These are phyloP conservation scores for Pseudochromis fuscus DNA, from an alignment of 2,797 vertebrate genomes.

Conservation along the genomic window DNA sequence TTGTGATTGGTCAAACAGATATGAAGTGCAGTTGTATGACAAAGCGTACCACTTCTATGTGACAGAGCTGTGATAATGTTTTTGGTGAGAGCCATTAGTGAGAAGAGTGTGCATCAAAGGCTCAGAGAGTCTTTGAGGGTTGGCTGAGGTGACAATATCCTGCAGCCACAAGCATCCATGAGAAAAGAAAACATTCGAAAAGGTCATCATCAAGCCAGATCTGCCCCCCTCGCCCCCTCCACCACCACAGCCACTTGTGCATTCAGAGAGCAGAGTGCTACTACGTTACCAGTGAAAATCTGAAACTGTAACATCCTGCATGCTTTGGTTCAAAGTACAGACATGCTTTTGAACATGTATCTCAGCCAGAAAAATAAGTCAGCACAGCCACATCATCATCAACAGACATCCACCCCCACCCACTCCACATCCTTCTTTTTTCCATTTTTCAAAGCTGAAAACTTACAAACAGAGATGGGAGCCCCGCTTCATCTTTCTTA, in stretches of 20 bases:
- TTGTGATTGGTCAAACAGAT: conserved; percentile 15
- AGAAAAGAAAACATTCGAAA: conserved; percentile 54
- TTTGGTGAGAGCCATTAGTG: conserved; percentile 41
- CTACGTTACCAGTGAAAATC: conserved; percentile 20
- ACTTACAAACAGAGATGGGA: conserved; percentile 33
- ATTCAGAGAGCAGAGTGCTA: conserved; percentile 18
- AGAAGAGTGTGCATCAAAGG: conserved; percentile 31
- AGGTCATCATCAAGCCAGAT: conserved; percentile 53
- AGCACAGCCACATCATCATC: conserved; percentile 6
- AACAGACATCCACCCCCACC: conserved; percentile 15
- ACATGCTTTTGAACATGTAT: not conserved
- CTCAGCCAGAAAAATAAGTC: not conserved
- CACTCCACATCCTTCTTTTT: conserved; percentile 12
- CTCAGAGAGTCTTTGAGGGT: conserved; percentile 30
- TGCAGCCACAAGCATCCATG: conserved; percentile 38
- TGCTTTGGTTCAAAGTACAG: conserved; percentile 27
- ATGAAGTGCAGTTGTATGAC: conserved; percentile 11
- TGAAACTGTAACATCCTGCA: not conserved
- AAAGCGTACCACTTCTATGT: not conserved
- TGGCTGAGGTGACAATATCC: conserved; percentile 49
- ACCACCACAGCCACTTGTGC: conserved; percentile 24
- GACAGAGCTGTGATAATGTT: not conserved
- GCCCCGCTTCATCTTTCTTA: conserved; percentile 5
- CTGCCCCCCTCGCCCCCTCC: conserved; percentile 50
- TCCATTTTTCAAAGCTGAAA: conserved; percentile 35